Conservation (phyloP, 2,888 invertebrate genomes). For the Mayetiola destructor region DNA sequence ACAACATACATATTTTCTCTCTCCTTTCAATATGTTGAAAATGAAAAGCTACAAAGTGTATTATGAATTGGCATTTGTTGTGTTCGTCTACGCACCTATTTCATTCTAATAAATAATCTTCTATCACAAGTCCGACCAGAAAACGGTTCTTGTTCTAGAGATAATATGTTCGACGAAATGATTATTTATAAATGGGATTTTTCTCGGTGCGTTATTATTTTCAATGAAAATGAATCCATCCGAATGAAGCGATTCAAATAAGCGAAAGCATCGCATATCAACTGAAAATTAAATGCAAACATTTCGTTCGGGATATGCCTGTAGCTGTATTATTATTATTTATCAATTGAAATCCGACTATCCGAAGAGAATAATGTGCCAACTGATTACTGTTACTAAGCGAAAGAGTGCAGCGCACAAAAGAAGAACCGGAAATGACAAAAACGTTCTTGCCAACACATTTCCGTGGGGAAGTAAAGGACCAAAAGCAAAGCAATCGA, state of each 20-base stretch:
- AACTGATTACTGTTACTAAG: no score
- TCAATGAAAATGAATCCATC: background rate
- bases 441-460: background rate
- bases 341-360: no score
- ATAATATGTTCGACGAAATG: no score
- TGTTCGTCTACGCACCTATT: no score
- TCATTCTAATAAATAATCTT: background rate
- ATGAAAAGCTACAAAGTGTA: no score
- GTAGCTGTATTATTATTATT: background rate
- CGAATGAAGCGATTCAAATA: background rate
- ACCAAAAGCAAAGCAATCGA: background rate
- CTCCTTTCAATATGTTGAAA: no score
- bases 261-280: background rate
- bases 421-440: background rate
- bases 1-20: no score
- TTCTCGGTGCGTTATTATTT: background rate
- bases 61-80: no score
- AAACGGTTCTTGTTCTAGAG: no score
- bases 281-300: conserved; percentile 1
- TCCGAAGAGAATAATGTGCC: background rate
- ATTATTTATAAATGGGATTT: no score
- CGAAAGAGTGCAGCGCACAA: background rate
- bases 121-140: background rate
- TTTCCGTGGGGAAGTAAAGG: background rate
- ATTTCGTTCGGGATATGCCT: background rate